A percentile compares a stretch with the other conserved stretches of the same genome.
phyloP scores from a whole-genome alignment of 23 tunicate species.

The Halocynthia roretzi region DNA sequence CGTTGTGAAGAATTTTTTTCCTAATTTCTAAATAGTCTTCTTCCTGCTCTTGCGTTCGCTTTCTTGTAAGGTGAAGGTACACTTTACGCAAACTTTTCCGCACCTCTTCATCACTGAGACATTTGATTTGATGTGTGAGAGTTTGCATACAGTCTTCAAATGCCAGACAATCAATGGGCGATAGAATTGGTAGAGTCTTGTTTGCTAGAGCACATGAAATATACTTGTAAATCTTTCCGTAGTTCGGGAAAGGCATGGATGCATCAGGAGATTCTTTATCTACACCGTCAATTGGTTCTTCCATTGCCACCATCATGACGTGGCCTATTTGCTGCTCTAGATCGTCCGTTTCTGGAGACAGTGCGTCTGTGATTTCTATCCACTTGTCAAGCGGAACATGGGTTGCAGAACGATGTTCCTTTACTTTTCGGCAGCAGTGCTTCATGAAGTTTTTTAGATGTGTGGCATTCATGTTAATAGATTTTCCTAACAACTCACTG shows the following conservation, averaged over 20 bases:
- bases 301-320: conserved; percentile 48
- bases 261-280: neutral
- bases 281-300: conserved; percentile 42
- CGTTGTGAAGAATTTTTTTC: conserved; percentile 16
- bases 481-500: too few relatives aligned
- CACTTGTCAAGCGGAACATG: conserved; percentile 38
- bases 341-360: conserved; percentile 28
- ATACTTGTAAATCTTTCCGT: conserved; percentile 42
- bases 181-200: conserved; percentile 37
- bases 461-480: too few relatives aligned
- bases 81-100: conserved; percentile 32
- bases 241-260: conserved; percentile 46
- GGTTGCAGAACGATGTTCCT: too few relatives aligned
- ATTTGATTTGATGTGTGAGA: conserved; percentile 45
- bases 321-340: conserved; percentile 43
- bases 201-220: conserved; percentile 48
- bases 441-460: too few relatives aligned
- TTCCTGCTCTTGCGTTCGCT: conserved; percentile 7
- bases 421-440: too few relatives aligned
- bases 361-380: conserved; percentile 40
- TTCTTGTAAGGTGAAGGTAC: conserved; percentile 27
- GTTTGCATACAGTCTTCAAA: conserved; percentile 77
- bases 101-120: conserved; percentile 46
- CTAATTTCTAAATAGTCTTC: conserved; percentile 43
- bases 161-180: conserved; percentile 48